Conservation (phyloP, 2,888 invertebrate genomes). For the Trissolcus japonicus region DNA sequence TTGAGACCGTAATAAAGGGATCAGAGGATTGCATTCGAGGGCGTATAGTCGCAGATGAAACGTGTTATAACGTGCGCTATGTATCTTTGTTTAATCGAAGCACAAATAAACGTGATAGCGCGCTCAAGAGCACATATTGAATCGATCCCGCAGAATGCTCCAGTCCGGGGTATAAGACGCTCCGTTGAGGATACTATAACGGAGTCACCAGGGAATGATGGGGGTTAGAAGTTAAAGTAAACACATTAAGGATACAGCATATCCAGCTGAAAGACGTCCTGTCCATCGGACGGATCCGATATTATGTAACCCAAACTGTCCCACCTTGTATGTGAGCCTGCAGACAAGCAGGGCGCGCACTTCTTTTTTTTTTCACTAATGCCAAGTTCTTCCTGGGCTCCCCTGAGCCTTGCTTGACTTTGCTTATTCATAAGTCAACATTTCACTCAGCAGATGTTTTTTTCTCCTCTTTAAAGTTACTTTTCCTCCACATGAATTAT, state of each 20-base stretch:
- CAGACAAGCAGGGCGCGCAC: slow-evolving; percentile 42
- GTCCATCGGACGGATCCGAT: slow-evolving; percentile 59
- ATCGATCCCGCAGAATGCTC: slow-evolving; percentile 41
- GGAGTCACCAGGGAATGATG: slow-evolving; percentile 60
- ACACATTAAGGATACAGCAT: slow-evolving; percentile 74
- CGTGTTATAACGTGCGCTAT: slow-evolving; percentile 30
- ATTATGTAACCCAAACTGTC: slow-evolving; percentile 40
- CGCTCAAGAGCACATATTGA: slow-evolving; percentile 50
- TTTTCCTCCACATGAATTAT: slow-evolving; percentile 56
- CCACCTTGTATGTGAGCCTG: slow-evolving; percentile 18
- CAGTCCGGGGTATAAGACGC: slow-evolving; percentile 43
- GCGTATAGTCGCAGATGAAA: slow-evolving; percentile 28
- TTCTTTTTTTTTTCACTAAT: slow-evolving; percentile 47
- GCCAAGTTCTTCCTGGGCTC: slow-evolving; percentile 48
- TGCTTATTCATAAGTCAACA: slow-evolving; percentile 59
- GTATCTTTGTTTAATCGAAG: slow-evolving; percentile 51
- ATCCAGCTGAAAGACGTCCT: slow-evolving; percentile 68
- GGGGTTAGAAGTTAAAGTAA: slow-evolving; percentile 72
- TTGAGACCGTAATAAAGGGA: slow-evolving; percentile 21
- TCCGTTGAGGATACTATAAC: slow-evolving; percentile 51
- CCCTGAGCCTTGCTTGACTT: slow-evolving; percentile 52
- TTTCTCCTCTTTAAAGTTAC: slow-evolving; percentile 40
- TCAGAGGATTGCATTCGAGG: slow-evolving; percentile 26
- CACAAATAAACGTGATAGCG: slow-evolving; percentile 53
- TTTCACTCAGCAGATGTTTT: slow-evolving; percentile 49